These are phyloP conservation scores for Hirtodrosophila duncani DNA, from an alignment of 2,888 invertebrate genomes.

Conservation along the genomic window DNA sequence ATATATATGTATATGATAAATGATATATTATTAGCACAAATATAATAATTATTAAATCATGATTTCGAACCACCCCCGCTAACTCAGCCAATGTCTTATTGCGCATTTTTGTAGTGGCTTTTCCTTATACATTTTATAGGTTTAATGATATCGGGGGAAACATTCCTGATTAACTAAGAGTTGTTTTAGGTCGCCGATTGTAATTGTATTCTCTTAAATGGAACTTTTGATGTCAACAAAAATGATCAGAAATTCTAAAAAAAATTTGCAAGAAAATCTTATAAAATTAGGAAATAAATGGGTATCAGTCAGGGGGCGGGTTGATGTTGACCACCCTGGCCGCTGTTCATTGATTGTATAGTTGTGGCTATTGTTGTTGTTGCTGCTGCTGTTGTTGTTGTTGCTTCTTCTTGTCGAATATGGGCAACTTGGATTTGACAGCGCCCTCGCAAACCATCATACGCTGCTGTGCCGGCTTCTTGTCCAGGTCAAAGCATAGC, in stretches of 20 bases:
- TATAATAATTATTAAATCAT: constrained; percentile 21
- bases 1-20: constrained; percentile 13
- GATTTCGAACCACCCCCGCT: too few relatives aligned
- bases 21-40: constrained; percentile 17
- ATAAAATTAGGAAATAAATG: constrained; percentile 14
- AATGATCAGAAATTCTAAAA: constrained; percentile 16
- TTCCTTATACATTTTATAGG: constrained; percentile 1
- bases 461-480: constrained; percentile 81
- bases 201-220: constrained; percentile 5
- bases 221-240: constrained; percentile 6
- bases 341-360: constrained; percentile 40
- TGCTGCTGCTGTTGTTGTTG: constrained; percentile 60
- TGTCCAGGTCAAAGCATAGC: constrained; percentile 78
- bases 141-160: constrained; percentile 1
- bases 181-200: too few relatives aligned
- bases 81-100: too few relatives aligned
- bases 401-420: constrained; percentile 87
- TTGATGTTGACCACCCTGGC: constrained; percentile 25
- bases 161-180: too few relatives aligned
- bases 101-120: constrained; percentile 7
- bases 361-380: constrained; percentile 60
- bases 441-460: constrained; percentile 91
- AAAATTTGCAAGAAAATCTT: neutral
- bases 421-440: constrained; percentile 89
- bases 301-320: neutral